A percentile compares a stretch with the other conserved stretches of the same genome.
These are phyloP conservation scores for Ephestia elutella DNA, from an alignment of 1,140 invertebrate species.

Conservation along the genomic window DNA sequence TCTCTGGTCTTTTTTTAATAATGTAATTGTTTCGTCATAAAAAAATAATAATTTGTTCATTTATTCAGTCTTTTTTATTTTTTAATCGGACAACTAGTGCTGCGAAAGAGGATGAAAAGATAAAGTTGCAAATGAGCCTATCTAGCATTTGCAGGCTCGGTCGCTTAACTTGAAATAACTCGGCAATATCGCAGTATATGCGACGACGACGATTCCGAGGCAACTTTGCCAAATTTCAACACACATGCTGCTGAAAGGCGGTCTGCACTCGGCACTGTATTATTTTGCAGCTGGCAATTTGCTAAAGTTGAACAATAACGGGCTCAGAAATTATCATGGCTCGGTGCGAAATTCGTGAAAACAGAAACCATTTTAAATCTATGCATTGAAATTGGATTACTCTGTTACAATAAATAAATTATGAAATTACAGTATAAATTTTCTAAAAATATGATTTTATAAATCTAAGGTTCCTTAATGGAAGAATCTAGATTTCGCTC, in stretches of 20 bases:
- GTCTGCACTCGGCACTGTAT: conserved; percentile 3
- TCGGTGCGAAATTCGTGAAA: not conserved
- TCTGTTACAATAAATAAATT: too few species aligned
- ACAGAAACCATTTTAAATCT: not conserved
- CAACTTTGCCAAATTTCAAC: conserved; percentile 3
- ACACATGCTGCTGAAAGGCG: not conserved
- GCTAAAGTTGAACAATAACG: not conserved
- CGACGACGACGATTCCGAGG: not conserved
- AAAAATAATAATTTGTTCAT: not conserved
- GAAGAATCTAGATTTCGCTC: not conserved
- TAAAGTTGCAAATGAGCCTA: not conserved
- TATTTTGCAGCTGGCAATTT: conserved; percentile 3
- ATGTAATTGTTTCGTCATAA: not conserved
- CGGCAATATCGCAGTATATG: not conserved
- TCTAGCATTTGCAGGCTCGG: conserved; percentile 1
- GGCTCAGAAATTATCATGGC: not conserved
- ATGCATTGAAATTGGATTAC: not conserved
- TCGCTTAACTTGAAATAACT: conserved; percentile 1
- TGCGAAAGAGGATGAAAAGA: not conserved
- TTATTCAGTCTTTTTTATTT: not conserved
- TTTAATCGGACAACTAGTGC: not conserved
- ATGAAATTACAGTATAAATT: not conserved
- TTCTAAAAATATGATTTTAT: not conserved
- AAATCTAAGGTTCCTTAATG: too few species aligned
- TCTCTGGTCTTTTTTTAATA: conserved; percentile 21